Base-by-base conservation (phyloP, 2,113 vertebrate species). In the Astur gentilis region DNA sequence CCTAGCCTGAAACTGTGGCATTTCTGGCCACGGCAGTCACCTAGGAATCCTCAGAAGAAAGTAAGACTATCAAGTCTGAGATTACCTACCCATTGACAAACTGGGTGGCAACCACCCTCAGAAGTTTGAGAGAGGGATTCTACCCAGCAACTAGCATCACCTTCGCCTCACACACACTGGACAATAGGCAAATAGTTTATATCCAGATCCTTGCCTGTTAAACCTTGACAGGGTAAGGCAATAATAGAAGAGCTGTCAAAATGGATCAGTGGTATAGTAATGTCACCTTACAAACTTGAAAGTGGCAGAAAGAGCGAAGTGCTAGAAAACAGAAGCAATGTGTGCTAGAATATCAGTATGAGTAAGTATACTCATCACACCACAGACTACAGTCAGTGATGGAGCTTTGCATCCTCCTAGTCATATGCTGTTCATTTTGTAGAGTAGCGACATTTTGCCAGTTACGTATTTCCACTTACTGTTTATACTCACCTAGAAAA, bases 391-490 rank as follows among this genome's bases (percentile, higher is more conserved):
- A 84, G 38, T 5, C 67, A 29, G 23, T 18, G 20, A 79, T 3
- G 14, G 27, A 83, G 60, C 45, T 65, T 7, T 75, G 44, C 55
- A 54, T 31, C 42, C 67, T 49, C 31, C 49, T 47, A 4, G 25
- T 42, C 4, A 0, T 31, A 23, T 7, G 21, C 69, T 54, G 50
- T 9, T 45, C 66, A 25, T 36, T 16, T 60, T 2, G 16, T 7
- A 64, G 20, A 79, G 27, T 3, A 29, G 25, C 13, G 27, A 82
- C n/a, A 45, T 7, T 60, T 19, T 52, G 18, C 8, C 38, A 52
- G 38, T 22, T 54, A n/a, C 0, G 0, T 23, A 61, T n/a, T 83
- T 36, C 32, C n/a, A 83, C 65, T 55, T 78, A 36, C 11, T 70
- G 64, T 64, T 93, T 49, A 67, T 9, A 72, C 5, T 89, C 13